Evolutionary conservation across 2,113 vertebrate genomes (phyloP).

Genomic region (Grallaria varia): DNA sequence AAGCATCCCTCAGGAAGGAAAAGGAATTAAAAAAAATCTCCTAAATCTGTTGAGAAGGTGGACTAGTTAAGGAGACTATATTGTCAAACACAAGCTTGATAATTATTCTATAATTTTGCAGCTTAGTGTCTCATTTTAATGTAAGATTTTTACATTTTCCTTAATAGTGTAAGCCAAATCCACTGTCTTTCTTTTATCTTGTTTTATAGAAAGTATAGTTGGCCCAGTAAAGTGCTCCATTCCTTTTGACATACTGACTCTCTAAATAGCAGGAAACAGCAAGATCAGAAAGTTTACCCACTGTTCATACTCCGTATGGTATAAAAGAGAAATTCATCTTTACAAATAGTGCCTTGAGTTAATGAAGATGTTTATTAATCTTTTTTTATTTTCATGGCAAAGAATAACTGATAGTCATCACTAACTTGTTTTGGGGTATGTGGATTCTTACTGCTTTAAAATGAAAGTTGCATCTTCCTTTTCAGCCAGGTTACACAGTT

Average conservation of each 20-base stretch:
- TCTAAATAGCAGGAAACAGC: neutral
- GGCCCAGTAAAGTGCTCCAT: neutral
- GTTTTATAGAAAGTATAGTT: neutral
- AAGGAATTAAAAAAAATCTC: neutral
- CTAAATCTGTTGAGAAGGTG: neutral
- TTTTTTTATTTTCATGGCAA: neutral
- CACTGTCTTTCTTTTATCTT: neutral
- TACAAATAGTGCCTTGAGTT: neutral
- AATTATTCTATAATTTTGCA: neutral
- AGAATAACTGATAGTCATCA: neutral
- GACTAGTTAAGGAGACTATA: neutral
- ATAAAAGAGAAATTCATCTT: neutral
- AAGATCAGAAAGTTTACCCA: neutral
- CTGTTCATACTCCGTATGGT: neutral
- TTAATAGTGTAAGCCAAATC: neutral
- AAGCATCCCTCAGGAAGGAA: accelerated
- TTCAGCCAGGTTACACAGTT: neutral
- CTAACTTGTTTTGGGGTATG: neutral
- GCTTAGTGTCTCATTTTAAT: neutral
- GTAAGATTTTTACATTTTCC: neutral
- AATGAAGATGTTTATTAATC: neutral
- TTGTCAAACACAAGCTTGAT: neutral
- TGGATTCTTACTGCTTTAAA: neutral
- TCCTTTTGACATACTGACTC: neutral
- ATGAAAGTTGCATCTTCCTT: neutral